These are phyloP conservation scores for Lepidostoma basale DNA, from an alignment of 1,140 invertebrate species.

Conservation along the genomic window DNA sequence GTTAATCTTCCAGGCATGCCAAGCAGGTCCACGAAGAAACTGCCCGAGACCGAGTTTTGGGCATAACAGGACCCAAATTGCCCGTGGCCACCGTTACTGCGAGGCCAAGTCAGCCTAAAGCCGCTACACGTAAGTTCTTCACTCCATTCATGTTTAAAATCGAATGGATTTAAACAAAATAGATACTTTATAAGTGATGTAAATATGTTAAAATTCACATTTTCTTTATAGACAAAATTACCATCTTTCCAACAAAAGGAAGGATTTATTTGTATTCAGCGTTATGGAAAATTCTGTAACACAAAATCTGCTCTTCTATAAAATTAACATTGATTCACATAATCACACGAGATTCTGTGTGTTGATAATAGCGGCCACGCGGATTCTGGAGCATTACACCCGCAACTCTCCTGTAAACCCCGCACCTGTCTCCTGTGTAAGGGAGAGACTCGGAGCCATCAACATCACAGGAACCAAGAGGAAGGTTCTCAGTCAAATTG, in stretches of 20 bases:
- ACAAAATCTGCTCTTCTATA: too few species aligned
- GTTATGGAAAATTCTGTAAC: too few species aligned
- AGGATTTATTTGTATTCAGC: too few species aligned
- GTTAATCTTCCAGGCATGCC: conserved; percentile 66
- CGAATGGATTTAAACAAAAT: background rate
- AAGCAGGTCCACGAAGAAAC: conserved; percentile 73
- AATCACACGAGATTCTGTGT: background rate
- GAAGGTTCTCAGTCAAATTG: conserved; percentile 30
- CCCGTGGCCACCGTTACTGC: conserved; percentile 55
- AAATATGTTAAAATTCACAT: too few species aligned
- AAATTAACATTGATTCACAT: too few species aligned
- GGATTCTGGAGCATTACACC: conserved; percentile 56
- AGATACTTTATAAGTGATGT: too few species aligned
- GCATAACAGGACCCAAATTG: conserved; percentile 51
- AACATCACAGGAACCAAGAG: conserved; percentile 35
- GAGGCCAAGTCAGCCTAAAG: conserved; percentile 32
- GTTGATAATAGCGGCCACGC: conserved; percentile 50
- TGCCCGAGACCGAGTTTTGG: conserved; percentile 62
- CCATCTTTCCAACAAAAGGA: too few species aligned
- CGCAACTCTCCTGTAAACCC: conserved; percentile 47
- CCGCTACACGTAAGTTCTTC: conserved; percentile 31
- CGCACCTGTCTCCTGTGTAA: conserved; percentile 21
- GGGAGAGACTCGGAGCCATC: conserved; percentile 35
- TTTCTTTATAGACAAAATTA: too few species aligned
- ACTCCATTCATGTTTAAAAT: background rate